Evolutionary conservation across 2,888 invertebrate genomes (phyloP).

Genomic region (Archips xylosteana): DNA sequence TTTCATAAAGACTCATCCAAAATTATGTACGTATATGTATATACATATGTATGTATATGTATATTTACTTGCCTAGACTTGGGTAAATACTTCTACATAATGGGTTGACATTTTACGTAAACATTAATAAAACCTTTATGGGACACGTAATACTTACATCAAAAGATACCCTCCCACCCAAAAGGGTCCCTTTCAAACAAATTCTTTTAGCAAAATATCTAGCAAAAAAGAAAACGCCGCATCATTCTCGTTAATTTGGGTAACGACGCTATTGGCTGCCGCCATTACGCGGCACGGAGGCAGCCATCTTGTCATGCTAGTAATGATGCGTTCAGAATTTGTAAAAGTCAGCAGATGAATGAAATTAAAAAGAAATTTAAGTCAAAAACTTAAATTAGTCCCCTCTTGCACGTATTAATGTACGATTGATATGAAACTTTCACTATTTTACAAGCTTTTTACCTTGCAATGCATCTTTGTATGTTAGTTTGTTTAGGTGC

Average conservation of each 20-base stretch:
- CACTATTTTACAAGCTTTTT: too few relatives aligned
- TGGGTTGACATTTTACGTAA: conserved; percentile 33
- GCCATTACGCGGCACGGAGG: conserved; percentile 21
- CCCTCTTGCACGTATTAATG: neutral
- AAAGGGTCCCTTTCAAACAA: conserved; percentile 71
- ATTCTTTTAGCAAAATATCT: conserved; percentile 80
- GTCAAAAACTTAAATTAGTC: neutral
- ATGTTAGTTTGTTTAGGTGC: too few relatives aligned
- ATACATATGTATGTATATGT: too few relatives aligned
- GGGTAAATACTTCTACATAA: neutral
- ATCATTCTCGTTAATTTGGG: conserved; percentile 83
- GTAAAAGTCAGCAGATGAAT: conserved; percentile 3
- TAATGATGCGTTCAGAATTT: conserved; percentile 38
- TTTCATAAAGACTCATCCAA: too few relatives aligned
- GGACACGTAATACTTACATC: conserved; percentile 50
- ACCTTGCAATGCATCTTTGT: too few relatives aligned
- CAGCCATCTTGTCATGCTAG: conserved; percentile 39
- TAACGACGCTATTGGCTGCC: conserved; percentile 81
- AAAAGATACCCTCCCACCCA: conserved; percentile 75
- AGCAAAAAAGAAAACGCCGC: conserved; percentile 81
- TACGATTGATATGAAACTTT: too few relatives aligned
- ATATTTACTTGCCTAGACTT: too few relatives aligned
- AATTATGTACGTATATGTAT: too few relatives aligned
- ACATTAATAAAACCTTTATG: conserved; percentile 52
- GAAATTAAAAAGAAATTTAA: neutral